Evolutionary conservation across 2,888 invertebrate species (phyloP).

Genomic region (Geophilus truncorum): DNA sequence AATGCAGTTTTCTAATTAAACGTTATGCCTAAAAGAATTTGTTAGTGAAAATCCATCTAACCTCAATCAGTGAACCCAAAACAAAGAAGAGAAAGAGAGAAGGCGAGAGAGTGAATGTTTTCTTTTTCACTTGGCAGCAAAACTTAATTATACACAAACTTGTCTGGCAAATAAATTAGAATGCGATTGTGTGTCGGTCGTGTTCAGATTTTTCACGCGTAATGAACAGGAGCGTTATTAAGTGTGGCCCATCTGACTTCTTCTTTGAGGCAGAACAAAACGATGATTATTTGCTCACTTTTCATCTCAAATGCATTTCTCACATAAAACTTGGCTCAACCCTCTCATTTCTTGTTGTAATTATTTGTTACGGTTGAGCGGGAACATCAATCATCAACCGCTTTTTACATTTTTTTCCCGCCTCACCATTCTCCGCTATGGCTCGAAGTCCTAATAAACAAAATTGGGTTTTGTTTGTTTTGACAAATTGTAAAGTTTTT

Average conservation of each 20-base stretch:
- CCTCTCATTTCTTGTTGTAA: not conserved
- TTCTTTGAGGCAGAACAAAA: not conserved
- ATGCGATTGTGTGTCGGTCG: not conserved
- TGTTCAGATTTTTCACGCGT: not conserved
- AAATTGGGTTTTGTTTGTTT: not conserved
- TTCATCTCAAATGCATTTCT: not conserved
- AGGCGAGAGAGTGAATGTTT: not conserved
- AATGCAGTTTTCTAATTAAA: not conserved
- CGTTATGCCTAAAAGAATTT: not conserved
- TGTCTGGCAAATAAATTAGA: not conserved
- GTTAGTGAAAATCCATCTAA: not conserved
- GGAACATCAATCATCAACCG: not conserved
- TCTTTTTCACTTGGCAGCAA: not conserved
- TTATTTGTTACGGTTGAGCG: not conserved
- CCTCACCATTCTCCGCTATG: not conserved
- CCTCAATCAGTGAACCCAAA: not conserved
- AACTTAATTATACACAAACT: not conserved
- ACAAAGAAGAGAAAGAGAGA: not conserved
- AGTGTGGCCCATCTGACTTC: not conserved
- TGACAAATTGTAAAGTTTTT: not conserved
- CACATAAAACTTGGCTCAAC: not conserved
- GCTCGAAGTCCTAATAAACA: not conserved
- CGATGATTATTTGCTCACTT: not conserved
- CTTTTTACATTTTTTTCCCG: not conserved
- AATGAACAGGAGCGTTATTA: not conserved